Base-by-base conservation (phyloP, 2,888 invertebrate genomes). In the Drosophila sordidula region DNA sequence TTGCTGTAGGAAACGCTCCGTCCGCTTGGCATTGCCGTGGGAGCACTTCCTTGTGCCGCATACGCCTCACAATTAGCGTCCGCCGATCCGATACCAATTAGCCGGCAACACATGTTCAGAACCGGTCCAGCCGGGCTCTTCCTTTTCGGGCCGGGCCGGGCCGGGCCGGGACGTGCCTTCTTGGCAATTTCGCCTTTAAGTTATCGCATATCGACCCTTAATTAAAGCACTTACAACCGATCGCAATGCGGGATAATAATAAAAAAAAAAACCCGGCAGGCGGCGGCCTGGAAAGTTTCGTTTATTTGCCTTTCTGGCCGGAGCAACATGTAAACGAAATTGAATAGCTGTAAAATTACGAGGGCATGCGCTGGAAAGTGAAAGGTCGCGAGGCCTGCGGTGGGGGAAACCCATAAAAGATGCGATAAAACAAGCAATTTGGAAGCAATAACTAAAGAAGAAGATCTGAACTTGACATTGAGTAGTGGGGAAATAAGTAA, bases 211-310 rank as follows among this genome's bases (percentile, higher is more conserved):
- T 79, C 45, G 75, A 63, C 67, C 78, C 75, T 81, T 84, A 87
- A 84, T 84, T 84, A 73, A 84, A 49, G 84, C 70, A 73, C 69
- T 84, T 87, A 84, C 87, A 84, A 70, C 72, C 65, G 83, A 87
- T 83, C 74, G 45, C 54, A 51, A 57, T 64, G 59, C 49, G 38
- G 67, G 79, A 79, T 75, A 84, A 66, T 54, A 63, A 18, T 2
- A 18, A 18, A 18, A 18, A 18, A 18, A 18, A 57, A 73, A 29
- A 32, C n/a, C n/a, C 38, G 6, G 22, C 22, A 39, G 38, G 32
- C 44, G 22, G 29, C 29, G 8, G 12, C 44, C 52, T 64, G 61
- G 55, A 67, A 66, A 75, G 57, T 72, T 72, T 66, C 57, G 4
- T 9, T 16, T 39, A 16, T 47, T 36, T 46, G 22, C 18, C 16